phyloP scores from a whole-genome alignment of 1,140 invertebrate genomes.

The Drosophila navojoa region DNA sequence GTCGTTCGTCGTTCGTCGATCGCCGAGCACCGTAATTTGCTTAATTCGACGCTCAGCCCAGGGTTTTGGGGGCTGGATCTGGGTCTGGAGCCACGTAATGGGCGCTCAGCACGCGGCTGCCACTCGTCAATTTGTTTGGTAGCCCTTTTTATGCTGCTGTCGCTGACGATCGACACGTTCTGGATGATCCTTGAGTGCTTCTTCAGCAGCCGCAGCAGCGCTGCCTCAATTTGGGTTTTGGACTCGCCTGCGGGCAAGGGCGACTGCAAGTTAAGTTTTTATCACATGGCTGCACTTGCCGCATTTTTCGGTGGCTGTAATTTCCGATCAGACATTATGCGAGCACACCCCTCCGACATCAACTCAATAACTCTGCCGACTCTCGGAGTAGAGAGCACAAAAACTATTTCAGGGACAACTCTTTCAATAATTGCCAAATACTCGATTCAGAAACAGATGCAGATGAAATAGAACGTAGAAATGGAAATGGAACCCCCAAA shows the following conservation, averaged over 20 bases:
- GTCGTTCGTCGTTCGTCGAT: slow-evolving; percentile 26
- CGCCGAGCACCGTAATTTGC: slow-evolving; percentile 69
- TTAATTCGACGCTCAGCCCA: slow-evolving; percentile 71
- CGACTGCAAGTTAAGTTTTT: slow-evolving; percentile 52
- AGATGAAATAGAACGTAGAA: not conserved
- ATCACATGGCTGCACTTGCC: slow-evolving; percentile 43
- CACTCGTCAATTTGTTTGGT: slow-evolving; percentile 68
- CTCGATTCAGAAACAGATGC: not conserved
- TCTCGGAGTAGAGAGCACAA: slow-evolving; percentile 1
- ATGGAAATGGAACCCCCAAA: no score
- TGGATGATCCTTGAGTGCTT: slow-evolving; percentile 8
- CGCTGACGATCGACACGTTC: slow-evolving; percentile 52
- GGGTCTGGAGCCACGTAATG: slow-evolving; percentile 33
- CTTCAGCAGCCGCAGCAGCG: slow-evolving; percentile 48
- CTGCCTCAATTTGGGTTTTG: slow-evolving; percentile 59
- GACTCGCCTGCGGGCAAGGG: slow-evolving; percentile 56
- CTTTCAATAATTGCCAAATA: slow-evolving; percentile 4
- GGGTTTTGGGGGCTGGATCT: slow-evolving; percentile 10
- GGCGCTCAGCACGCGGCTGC: slow-evolving; percentile 71
- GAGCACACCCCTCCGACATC: slow-evolving; percentile 25
- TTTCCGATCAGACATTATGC: slow-evolving; percentile 52
- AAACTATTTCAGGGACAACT: slow-evolving; percentile 6
- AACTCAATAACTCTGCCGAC: not conserved
- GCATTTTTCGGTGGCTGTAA: slow-evolving; percentile 60
- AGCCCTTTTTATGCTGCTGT: slow-evolving; percentile 1